Percentiles rank a stretch among this genome's conserved stretches.
phyloP scores from a whole-genome alignment of 2,797 vertebrate genomes.

The Phyllotis vaccarum region DNA sequence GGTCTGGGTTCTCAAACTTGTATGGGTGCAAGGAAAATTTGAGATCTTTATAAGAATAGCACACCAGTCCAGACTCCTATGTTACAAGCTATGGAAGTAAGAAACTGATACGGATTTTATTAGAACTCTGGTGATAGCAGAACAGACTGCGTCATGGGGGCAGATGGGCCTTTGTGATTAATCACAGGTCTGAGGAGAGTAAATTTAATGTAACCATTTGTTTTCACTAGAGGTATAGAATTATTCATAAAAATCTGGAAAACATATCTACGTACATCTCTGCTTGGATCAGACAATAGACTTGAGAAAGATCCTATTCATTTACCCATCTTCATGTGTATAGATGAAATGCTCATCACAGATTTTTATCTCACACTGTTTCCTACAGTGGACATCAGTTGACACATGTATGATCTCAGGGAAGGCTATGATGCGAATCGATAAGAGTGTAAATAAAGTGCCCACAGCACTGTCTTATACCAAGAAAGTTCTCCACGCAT shows the following conservation, averaged over 20 bases:
- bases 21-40: background rate
- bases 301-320: background rate
- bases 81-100: rapidly evolving
- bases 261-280: background rate
- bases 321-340: rapidly evolving
- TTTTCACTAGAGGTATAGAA: background rate
- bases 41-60: background rate
- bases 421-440: rapidly evolving
- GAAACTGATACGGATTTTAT: background rate
- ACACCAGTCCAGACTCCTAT: background rate
- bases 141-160: background rate
- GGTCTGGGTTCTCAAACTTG: background rate
- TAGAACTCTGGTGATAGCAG: background rate
- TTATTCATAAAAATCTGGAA: background rate
- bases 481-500: background rate
- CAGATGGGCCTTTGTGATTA: background rate
- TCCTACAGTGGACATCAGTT: too few species aligned
- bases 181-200: background rate
- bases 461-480: background rate
- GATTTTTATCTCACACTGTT: background rate
- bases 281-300: background rate
- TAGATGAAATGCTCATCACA: background rate
- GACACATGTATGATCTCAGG: rapidly evolving
- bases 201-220: background rate
- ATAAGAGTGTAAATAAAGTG: background rate